Evolutionary conservation across 2,888 invertebrate species (phyloP).

Genomic region (Oscheius myriophilus): DNA sequence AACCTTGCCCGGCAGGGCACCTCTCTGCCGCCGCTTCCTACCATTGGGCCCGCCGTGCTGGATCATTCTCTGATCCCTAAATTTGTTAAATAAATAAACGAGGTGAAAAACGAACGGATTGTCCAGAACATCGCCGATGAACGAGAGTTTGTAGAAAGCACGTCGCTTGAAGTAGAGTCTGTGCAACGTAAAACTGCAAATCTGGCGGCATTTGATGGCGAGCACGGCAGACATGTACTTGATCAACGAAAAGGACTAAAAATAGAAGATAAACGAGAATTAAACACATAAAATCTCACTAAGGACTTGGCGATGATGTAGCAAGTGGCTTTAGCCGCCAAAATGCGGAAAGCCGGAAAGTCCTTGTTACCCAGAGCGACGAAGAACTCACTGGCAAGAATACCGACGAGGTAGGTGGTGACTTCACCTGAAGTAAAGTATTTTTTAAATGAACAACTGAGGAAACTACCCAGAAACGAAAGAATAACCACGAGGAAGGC

Average conservation of each 20-base stretch:
- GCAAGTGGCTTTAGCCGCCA: conserved; percentile 70
- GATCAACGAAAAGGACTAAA: conserved; percentile 73
- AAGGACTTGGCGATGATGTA: conserved; percentile 69
- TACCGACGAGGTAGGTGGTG: conserved; percentile 75
- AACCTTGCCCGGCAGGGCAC: too few relatives aligned
- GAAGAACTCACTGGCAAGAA: conserved; percentile 75
- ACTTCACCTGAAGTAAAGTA: conserved; percentile 73
- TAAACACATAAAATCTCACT: conserved; percentile 43
- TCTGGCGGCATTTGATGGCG: conserved; percentile 74
- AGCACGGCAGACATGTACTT: conserved; percentile 73
- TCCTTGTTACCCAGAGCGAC: conserved; percentile 73
- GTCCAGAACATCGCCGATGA: conserved; percentile 72
- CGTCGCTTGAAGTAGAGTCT: conserved; percentile 74
- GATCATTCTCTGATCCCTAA: conserved; percentile 75
- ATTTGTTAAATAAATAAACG: conserved; percentile 37
- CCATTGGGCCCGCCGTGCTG: too few relatives aligned
- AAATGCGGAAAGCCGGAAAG: conserved; percentile 68
- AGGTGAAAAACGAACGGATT: conserved; percentile 73
- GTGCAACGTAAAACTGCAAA: conserved; percentile 73
- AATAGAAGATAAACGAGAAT: background rate
- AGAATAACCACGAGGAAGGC: conserved; percentile 70
- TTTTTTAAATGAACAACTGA: background rate
- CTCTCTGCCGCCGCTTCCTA: too few relatives aligned
- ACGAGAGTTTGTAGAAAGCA: conserved; percentile 74
- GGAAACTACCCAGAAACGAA: conserved; percentile 69